Evolutionary conservation across 2,113 vertebrate genomes (phyloP), one percentile per base, ranked within the genome.

Genomic region (Pygathrix nemaeus): DNA sequence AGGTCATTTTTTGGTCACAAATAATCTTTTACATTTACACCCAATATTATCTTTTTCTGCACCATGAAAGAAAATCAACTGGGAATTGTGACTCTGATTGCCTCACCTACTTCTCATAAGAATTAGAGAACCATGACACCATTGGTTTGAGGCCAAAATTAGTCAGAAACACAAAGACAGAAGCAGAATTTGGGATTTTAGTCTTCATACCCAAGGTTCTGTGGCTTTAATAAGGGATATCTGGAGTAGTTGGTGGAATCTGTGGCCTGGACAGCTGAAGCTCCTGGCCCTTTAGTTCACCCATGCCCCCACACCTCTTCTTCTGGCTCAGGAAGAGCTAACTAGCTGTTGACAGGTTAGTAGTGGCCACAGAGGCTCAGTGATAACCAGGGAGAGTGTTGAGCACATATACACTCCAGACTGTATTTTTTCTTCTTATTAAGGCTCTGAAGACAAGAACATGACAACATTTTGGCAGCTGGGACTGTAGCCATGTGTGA

Each of bases 401-500:
- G 90, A 96, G 91, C 64, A 95, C 93, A 95, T 50, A 95, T 35
- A 94, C 5, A 35, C 90, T 86, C 64, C 96, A 97, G 93, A 83
- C 95, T 97, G 94, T 91, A 95, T 82, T 97, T 98, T 97, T 97
- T 57, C 94, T 95, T 97, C 92, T 97, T 97, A 95, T 98, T 98
- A 98, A 98, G 93, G 72, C 98, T 96, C 97, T 97, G 88, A 97
- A 98, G 98, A 97, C 96, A 97, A 97, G 98, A 98, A 97, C 97
- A 94, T 98, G 98, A 98, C 98, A 98, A 97, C 97, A 87, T 97
- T 97, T 98, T 98, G 98, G 98, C 97, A 98, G 96, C 97, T 97
- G 98, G 93, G 95, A 96, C 93, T 97, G 57, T 94, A 96, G 95
- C 98, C 97, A 98, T 98, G 98, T 98, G 98, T 93, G 94, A 94